Evolutionary conservation across 2,113 vertebrate genomes (phyloP), one percentile per base, ranked within the genome.

Genomic region (Hippoglossus stenolepis): DNA sequence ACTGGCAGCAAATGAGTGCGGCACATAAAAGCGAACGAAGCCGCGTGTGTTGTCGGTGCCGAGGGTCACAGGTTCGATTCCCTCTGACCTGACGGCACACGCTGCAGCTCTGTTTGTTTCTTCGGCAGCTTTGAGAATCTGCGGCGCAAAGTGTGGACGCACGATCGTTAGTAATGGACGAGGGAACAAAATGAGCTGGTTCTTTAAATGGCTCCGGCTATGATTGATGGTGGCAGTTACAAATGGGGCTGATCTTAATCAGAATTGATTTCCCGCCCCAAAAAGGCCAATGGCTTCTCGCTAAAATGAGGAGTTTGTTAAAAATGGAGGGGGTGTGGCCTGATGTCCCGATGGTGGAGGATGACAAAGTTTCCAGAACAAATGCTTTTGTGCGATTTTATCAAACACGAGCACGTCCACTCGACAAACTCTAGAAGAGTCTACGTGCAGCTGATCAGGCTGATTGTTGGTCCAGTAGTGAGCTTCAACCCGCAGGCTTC

Each of bases 221-320:
- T 89, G 90, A 92, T 88, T 87, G 83, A 92, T 85, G 80, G 72
- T 66, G 87, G 75, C 85, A 80, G 85, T 84, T 89, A 90, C 73
- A 86, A 87, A 92, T 84, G 79, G 66, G 59, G 26, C 70, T 26
- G 85, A 89, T 87, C 65, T 87, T 86, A 83, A 89, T 87, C 85
- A 80, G 84, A 91, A 83, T 90, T 83, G 77, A 72, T 47, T 47
- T 47, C 75, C 65, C 38, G 1, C 40, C 43, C 12, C 14, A 81
- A 59, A 58, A 15, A 28, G 14, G 47, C 15, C 47, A 49, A 49
- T 49, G 47, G 47, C 14, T 49, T 18, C 47, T 17, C 4, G 47
- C 47, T 49, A 18, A 49, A 49, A 49, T 49, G 47, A 49, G 47
- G 40, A 73, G 58, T 85, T 87, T 73, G 85, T 89, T 87, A 80